Evolutionary conservation across 2,113 vertebrate species (phyloP).

Genomic region (Vidua macroura): DNA sequence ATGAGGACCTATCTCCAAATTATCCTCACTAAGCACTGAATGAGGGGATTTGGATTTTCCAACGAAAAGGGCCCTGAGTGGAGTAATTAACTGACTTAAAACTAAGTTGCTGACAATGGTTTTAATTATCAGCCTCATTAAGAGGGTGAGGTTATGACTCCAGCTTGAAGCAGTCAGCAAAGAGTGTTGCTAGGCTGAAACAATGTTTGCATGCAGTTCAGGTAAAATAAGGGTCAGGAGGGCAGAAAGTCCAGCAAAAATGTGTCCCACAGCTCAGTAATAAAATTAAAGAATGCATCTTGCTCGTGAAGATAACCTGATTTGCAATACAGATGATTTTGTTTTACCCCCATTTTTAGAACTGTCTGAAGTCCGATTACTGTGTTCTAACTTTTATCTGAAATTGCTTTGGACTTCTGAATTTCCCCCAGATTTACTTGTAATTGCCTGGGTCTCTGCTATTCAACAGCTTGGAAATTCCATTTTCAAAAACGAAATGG

Average conservation of each 20-base stretch:
- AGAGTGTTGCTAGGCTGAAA: not conserved
- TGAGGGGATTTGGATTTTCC: not conserved
- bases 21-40: not conserved
- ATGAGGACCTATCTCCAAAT: not conserved
- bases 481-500: not conserved
- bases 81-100: not conserved
- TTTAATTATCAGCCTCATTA: conserved; percentile 15
- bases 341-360: not conserved
- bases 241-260: not conserved
- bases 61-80: not conserved
- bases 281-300: not conserved
- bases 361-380: not conserved
- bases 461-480: not conserved
- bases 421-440: not conserved
- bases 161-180: not conserved
- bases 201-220: rapidly evolving
- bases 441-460: not conserved
- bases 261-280: not conserved
- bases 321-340: not conserved
- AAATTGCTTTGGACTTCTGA: not conserved
- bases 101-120: not conserved
- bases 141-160: not conserved
- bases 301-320: not conserved
- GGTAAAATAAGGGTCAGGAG: not conserved
- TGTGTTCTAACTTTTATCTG: not conserved